These are phyloP conservation scores for Macrotis lagotis DNA, from an alignment of 2,113 vertebrate genomes.

Conservation along the genomic window DNA sequence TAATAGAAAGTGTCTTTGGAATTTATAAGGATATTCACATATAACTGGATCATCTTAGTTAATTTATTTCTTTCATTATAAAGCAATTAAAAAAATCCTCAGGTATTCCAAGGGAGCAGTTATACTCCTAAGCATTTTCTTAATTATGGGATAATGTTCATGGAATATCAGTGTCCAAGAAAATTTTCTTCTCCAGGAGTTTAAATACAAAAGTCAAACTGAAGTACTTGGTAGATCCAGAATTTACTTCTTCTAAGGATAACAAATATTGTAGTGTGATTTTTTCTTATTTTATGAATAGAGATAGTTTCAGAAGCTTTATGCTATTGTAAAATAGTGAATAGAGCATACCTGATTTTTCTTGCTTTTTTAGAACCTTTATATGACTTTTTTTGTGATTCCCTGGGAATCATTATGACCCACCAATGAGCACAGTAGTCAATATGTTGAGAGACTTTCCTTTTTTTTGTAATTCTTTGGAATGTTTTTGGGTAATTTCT, in stretches of 20 bases:
- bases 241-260: background rate
- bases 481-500: background rate
- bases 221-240: background rate
- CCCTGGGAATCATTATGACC: background rate
- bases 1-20: background rate
- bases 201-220: constrained; percentile 9
- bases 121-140: constrained; percentile 37
- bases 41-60: constrained; percentile 35
- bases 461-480: background rate
- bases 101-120: background rate
- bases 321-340: background rate
- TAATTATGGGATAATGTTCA: constrained; percentile 40
- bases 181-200: constrained; percentile 17
- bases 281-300: background rate
- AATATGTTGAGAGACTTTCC: background rate
- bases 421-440: background rate
- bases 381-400: background rate
- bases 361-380: background rate
- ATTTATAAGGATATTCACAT: background rate
- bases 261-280: background rate
- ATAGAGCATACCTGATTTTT: background rate
- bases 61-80: constrained; percentile 32
- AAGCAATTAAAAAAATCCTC: background rate
- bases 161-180: background rate
- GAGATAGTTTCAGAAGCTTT: background rate